Evolutionary conservation across 2,797 vertebrate species (phyloP), one percentile per base, ranked within the genome.

Genomic region (Paramormyrops hopkinsi): DNA sequence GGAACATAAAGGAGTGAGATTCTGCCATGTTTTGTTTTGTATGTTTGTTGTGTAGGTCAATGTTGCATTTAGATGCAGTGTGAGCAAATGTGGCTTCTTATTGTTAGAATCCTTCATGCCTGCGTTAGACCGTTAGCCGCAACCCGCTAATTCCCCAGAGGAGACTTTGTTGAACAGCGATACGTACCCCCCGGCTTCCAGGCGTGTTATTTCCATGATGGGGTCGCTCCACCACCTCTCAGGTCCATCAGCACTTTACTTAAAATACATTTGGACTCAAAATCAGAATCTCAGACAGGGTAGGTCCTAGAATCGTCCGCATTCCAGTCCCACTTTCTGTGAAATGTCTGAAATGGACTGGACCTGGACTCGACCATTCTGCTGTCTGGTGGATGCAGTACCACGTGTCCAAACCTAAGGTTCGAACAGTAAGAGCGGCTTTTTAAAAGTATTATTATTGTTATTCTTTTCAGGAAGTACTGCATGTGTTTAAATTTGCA

Each of bases 161-260:
- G 65, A 73, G 29, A 73, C 29, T 51, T 51, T 14, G 46, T 48
- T 51, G 76, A n/a, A 19, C 37, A 19, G 11, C 41, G 29, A 17
- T 73, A 73, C 29, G 22, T 76, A 76, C 14, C 25, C 79, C 79
- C n/a, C n/a, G 1, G 19, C 79, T 46, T 17, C 6, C 79, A 19
- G 33, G 19, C 46, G 17, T 14, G 11, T 51, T 85, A 46, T 85
- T 50, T 76, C 33, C 14, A 76, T 51, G 44, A 51, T 51, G 83
- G 83, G 48, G 83, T 85, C 11, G 48, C 48, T 51, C 17, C 44
- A 29, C 9, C 83, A 85, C 48, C 83, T 85, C 83, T 85, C 83
- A 85, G 83, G 83, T 50, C 83, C 48, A 51, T 85, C 22, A 50
- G 83, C 48, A 51, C 83, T 50, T 85, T 85, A 51, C 83, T 85